Percentiles rank a stretch among this genome's conserved stretches.
Conservation (phyloP, 2,113 vertebrate species). For the Maccullochella peelii region DNA sequence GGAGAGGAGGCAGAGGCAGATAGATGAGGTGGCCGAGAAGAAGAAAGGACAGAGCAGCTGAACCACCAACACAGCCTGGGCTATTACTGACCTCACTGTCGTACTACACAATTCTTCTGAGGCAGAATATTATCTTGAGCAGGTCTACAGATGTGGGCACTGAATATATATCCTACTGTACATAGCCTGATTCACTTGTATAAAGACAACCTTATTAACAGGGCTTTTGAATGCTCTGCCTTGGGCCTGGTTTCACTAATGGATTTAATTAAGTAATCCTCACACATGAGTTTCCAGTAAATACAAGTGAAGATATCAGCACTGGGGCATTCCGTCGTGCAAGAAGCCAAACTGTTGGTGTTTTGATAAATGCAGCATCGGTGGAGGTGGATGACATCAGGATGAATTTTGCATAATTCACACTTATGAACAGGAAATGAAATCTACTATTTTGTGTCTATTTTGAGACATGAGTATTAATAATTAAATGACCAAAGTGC, state of each 20-base stretch:
- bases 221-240: too few species aligned
- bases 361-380: neutral
- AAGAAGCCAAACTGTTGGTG: neutral
- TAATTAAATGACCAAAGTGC: constrained; percentile 3
- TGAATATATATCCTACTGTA: neutral
- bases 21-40: constrained; percentile 74
- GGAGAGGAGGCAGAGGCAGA: constrained; percentile 79
- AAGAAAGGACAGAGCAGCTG: constrained; percentile 58
- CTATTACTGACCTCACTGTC: neutral
- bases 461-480: constrained; percentile 22
- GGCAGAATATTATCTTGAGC: neutral
- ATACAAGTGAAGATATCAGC: neutral
- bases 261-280: constrained; percentile 4
- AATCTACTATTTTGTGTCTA: constrained; percentile 3
- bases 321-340: neutral
- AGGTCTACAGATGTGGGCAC: neutral
- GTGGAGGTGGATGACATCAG: too few species aligned
- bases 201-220: neutral
- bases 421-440: neutral
- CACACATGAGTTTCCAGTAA: constrained; percentile 2
- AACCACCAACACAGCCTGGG: constrained; percentile 1
- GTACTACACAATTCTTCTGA: neutral
- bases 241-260: neutral
- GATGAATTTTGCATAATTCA: neutral
- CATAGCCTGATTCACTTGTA: neutral